A percentile compares a stretch with the other conserved stretches of the same genome.
phyloP scores from a whole-genome alignment of 2,113 vertebrate genomes.

The Gavialis gangeticus region DNA sequence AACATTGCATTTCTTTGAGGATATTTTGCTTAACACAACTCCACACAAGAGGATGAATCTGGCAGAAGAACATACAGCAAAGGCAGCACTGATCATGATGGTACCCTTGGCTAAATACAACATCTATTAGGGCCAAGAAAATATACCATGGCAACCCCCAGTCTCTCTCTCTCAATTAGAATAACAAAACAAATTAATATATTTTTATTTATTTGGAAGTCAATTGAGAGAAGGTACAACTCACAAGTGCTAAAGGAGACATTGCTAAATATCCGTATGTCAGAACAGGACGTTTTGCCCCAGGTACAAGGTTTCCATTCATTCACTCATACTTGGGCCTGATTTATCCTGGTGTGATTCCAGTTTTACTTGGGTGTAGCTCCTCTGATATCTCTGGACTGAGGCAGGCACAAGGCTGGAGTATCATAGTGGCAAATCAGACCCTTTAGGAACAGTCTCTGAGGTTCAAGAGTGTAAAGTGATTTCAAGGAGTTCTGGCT shows the following conservation, averaged over 20 bases:
- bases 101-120: conserved; percentile 8
- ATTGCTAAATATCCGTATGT: fast-evolving
- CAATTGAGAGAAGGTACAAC: fast-evolving
- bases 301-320: fast-evolving
- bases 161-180: background rate
- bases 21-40: conserved; percentile 50
- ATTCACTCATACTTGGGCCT: fast-evolving
- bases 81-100: conserved; percentile 16
- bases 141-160: background rate
- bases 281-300: background rate
- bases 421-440: too few relatives aligned
- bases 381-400: background rate
- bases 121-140: background rate
- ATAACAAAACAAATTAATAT: background rate
- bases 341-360: fast-evolving
- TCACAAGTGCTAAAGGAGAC: background rate
- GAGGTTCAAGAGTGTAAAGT: too few relatives aligned
- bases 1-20: conserved; percentile 39
- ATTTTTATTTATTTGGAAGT: background rate
- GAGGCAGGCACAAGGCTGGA: too few relatives aligned
- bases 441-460: too few relatives aligned
- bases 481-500: too few relatives aligned
- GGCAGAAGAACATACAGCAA: conserved; percentile 21
- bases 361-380: background rate
- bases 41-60: conserved; percentile 49